These are phyloP conservation scores for Diprion similis DNA, from an alignment of 1,140 invertebrate species.

Conservation along the genomic window DNA sequence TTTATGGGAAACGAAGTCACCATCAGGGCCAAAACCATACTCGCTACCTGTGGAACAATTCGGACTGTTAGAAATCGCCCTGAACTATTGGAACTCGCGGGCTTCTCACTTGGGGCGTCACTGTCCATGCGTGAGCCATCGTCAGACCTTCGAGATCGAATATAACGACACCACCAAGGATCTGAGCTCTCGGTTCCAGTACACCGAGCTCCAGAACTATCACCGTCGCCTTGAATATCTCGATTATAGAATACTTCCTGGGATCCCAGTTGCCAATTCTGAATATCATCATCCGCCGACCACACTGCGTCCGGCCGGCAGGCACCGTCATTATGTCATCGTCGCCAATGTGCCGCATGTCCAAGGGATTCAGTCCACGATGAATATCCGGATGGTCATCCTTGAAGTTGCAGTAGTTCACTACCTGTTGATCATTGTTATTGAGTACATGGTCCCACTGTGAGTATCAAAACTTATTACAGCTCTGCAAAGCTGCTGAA, in stretches of 20 bases:
- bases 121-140: conserved; percentile 73
- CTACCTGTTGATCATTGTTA: conserved; percentile 65
- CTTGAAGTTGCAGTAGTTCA: conserved; percentile 78
- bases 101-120: conserved; percentile 67
- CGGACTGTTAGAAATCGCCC: not conserved
- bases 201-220: conserved; percentile 75
- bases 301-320: conserved; percentile 76
- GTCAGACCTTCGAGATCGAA: conserved; percentile 77
- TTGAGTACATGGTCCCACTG: no score
- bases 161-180: conserved; percentile 77
- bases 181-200: conserved; percentile 75
- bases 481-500: no score
- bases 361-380: conserved; percentile 69
- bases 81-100: not conserved
- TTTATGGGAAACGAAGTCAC: conserved; percentile 76
- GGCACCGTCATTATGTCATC: conserved; percentile 74
- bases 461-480: no score
- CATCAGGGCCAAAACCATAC: conserved; percentile 55
- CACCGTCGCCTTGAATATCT: conserved; percentile 77
- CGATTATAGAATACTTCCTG: conserved; percentile 68
- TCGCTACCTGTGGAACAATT: conserved; percentile 45
- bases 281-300: conserved; percentile 71
- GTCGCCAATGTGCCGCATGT: conserved; percentile 73
- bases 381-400: conserved; percentile 75
- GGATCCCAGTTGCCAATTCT: conserved; percentile 79